A percentile compares a stretch with the other conserved stretches of the same genome.
phyloP scores from a whole-genome alignment of 2,888 invertebrate genomes.

The Leptopterna dolabrata region DNA sequence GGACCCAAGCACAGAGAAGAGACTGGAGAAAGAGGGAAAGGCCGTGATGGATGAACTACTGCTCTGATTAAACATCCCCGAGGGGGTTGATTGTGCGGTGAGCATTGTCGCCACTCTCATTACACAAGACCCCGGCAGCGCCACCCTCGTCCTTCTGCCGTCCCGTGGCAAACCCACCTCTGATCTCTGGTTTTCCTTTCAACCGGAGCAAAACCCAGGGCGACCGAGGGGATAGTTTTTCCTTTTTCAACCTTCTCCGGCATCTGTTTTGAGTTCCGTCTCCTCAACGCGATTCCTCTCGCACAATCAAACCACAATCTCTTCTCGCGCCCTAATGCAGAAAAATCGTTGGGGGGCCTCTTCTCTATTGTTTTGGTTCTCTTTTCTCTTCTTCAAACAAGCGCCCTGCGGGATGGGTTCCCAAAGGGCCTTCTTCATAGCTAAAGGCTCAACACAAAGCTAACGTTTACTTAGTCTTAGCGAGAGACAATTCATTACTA shows the following conservation, averaged over 20 bases:
- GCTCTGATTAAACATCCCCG: slow-evolving; percentile 55
- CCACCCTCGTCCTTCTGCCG: not conserved
- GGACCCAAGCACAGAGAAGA: not conserved
- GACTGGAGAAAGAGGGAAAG: slow-evolving; percentile 12
- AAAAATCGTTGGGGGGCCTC: slow-evolving; percentile 3
- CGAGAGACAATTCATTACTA: not conserved
- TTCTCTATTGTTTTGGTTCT: slow-evolving; percentile 14
- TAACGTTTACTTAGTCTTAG: not conserved
- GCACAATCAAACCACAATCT: slow-evolving; percentile 52
- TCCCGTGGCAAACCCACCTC: slow-evolving; percentile 31
- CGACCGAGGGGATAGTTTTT: not conserved
- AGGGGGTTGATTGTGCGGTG: slow-evolving; percentile 53
- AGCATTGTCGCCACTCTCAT: slow-evolving; percentile 51
- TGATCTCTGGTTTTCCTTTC: slow-evolving; percentile 29
- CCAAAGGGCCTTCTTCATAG: slow-evolving; percentile 3
- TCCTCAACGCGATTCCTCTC: slow-evolving; percentile 36
- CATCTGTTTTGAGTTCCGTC: slow-evolving; percentile 36
- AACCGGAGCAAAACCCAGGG: not conserved
- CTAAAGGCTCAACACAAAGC: not conserved
- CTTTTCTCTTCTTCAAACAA: not conserved
- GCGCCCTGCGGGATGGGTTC: slow-evolving; percentile 15
- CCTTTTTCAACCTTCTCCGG: not conserved
- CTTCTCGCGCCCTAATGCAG: slow-evolving; percentile 3
- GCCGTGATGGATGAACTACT: slow-evolving; percentile 52
- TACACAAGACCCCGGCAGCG: slow-evolving; percentile 8